A percentile compares a stretch with the other conserved stretches of the same genome.
Evolutionary conservation across 64 coral and sea anemone species (phyloP).

Genomic region (Exaiptasia diaphana): DNA sequence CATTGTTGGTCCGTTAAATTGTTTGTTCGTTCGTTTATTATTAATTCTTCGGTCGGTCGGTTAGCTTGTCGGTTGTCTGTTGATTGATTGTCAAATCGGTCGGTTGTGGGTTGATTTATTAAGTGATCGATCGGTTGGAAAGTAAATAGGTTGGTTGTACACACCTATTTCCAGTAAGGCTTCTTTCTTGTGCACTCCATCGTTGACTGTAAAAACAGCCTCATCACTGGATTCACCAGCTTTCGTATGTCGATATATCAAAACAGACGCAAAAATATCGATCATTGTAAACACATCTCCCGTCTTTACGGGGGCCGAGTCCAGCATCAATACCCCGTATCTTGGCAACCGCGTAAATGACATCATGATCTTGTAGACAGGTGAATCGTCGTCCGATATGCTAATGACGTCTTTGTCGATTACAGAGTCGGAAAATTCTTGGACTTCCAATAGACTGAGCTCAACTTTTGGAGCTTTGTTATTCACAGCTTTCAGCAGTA

Average conservation of each 20-base stretch:
- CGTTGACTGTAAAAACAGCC: constrained; percentile 44
- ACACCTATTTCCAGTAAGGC: constrained; percentile 53
- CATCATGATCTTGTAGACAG: constrained; percentile 9
- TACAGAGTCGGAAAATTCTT: constrained; percentile 1
- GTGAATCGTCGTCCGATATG: constrained; percentile 59
- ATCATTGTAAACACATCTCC: constrained; percentile 54
- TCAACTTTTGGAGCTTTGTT: constrained; percentile 53
- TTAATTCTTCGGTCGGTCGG: no score
- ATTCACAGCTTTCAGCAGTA: constrained; percentile 63
- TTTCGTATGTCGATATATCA: constrained; percentile 59
- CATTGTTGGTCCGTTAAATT: no score
- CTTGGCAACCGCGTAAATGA: constrained; percentile 45
- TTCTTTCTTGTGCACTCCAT: constrained; percentile 49
- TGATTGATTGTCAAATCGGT: no score
- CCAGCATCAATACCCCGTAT: constrained; percentile 55
- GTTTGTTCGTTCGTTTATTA: no score
- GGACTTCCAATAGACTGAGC: constrained; percentile 40
- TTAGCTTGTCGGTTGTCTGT: no score
- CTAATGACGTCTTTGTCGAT: constrained; percentile 31
- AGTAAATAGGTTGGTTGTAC: no score
- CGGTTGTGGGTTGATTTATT: no score
- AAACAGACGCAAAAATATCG: constrained; percentile 42
- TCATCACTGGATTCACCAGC: constrained; percentile 70
- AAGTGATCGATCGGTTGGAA: no score
- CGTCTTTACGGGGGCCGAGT: constrained; percentile 33